These are phyloP conservation scores for Halotydeus destructor DNA, from an alignment of 1,140 invertebrate species.

Conservation along the genomic window DNA sequence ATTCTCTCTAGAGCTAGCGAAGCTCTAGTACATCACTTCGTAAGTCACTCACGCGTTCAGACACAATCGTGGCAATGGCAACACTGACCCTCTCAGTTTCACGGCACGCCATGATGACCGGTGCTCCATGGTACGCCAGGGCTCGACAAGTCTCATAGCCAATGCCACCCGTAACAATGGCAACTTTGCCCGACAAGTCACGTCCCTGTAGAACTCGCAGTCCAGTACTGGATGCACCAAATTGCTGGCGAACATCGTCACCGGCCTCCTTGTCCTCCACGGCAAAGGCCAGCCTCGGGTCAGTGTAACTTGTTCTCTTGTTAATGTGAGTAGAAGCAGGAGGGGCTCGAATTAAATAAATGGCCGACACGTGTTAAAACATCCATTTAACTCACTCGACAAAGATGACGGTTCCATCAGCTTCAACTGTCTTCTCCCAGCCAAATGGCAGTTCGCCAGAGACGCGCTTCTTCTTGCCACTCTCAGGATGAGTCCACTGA, in stretches of 20 bases:
- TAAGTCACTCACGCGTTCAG: conserved; percentile 29
- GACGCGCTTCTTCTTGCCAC: conserved; percentile 61
- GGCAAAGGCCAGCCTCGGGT: conserved; percentile 76
- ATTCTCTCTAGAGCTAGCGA: too few species aligned
- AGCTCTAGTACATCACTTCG: conserved; percentile 5
- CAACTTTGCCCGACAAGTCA: conserved; percentile 58
- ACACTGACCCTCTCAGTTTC: conserved; percentile 39
- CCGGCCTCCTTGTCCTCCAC: conserved; percentile 45
- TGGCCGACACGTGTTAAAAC: not conserved
- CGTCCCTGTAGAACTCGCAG: conserved; percentile 67
- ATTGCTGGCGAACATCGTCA: conserved; percentile 40
- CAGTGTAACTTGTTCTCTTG: conserved; percentile 50
- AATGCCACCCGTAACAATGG: conserved; percentile 77
- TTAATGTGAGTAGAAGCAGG: conserved; percentile 35
- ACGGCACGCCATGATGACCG: conserved; percentile 62
- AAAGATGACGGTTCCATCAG: conserved; percentile 43
- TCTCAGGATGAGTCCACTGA: conserved; percentile 75
- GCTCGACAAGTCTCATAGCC: conserved; percentile 75
- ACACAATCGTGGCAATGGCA: conserved; percentile 42
- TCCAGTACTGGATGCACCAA: conserved; percentile 61
- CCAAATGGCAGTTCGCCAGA: conserved; percentile 32
- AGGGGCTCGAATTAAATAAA: conserved; percentile 12
- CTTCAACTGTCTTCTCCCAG: conserved; percentile 53
- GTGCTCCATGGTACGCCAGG: conserved; percentile 63
- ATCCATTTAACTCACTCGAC: conserved; percentile 31